Base-by-base conservation (phyloP, 2,797 vertebrate species). In the Paguma larvata region DNA sequence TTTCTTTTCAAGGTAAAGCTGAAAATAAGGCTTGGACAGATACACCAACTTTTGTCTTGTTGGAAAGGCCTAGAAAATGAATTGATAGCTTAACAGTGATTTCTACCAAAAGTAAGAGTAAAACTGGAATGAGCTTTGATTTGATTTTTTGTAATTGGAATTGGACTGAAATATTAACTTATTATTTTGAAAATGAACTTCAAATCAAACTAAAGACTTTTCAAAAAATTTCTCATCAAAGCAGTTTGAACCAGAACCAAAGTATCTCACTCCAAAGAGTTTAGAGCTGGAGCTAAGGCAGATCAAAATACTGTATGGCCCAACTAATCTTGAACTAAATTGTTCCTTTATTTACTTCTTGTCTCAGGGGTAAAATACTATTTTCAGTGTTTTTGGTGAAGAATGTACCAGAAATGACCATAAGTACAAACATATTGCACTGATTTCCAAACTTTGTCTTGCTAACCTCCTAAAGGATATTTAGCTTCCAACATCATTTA, bases 151-250 rank as follows among this genome's bases (percentile, higher is more conserved):
- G 53, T 79, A 82, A 65, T 48, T 88, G 44, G 6, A 94, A 85
- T 53, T 94, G 53, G 51, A 72, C 41, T 87, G 88, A 90, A 65
- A 7, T 95, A 80, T 78, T 95, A 86, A 72, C 68, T 92, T 93
- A 83, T 77, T 79, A 93, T 84, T 95, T 95, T 72, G 23, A 77
- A 97, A 96, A 83, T 90, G 53, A 94, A 89, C 90, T 94, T 94
- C 62, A 96, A 51, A 25, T 95, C 34, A 92, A 92, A 91, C 48
- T 89, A 46, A 95, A 70, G 56, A 44, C 18, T 92, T 97, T 62
- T 92, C 30, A 92, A 80, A 95, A 86, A 84, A 25, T 53, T 87
- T 87, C 62, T 75, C 38, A 41, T 23, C 82, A 72, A 92, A 97
- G 63, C 30, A 89, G 1, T 94, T 94, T 97, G 82, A 97, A 79